phyloP scores from a whole-genome alignment of 2,113 vertebrate genomes.

The Salvelinus namaycush region DNA sequence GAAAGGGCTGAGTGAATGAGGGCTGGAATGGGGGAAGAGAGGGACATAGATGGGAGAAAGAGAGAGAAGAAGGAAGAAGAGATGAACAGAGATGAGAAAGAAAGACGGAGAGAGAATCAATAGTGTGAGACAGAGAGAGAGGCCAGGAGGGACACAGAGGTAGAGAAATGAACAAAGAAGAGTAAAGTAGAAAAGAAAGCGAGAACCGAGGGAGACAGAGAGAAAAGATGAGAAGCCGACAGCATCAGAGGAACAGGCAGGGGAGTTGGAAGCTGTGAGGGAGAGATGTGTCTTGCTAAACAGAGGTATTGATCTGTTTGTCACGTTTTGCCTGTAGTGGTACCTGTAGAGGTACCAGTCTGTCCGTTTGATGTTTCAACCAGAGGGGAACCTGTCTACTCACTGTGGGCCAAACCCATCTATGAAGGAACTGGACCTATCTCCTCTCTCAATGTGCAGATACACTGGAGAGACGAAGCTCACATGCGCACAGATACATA shows the following conservation, averaged over 20 bases:
- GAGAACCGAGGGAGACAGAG: not conserved
- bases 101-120: not conserved
- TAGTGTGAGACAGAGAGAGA: too few relatives aligned
- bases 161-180: too few relatives aligned
- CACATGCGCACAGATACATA: not conserved
- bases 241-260: too few relatives aligned
- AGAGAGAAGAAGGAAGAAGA: not conserved
- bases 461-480: not conserved
- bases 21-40: not conserved
- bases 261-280: not conserved
- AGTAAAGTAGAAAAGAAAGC: too few relatives aligned
- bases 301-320: conserved; percentile 34
- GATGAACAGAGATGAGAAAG: not conserved
- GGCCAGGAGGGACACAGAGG: too few relatives aligned
- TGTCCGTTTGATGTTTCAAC: conserved; percentile 27
- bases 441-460: not conserved
- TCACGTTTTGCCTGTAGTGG: conserved; percentile 8
- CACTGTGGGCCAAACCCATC: not conserved
- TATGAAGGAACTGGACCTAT: not conserved
- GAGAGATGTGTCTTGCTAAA: not conserved
- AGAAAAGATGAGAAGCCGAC: not conserved
- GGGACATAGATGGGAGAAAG: not conserved
- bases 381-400: not conserved
- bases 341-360: not conserved
- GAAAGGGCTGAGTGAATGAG: not conserved